A percentile compares a stretch with the other conserved stretches of the same genome.
Evolutionary conservation across 2,888 invertebrate genomes (phyloP).

Genomic region (Campoplex nolae): DNA sequence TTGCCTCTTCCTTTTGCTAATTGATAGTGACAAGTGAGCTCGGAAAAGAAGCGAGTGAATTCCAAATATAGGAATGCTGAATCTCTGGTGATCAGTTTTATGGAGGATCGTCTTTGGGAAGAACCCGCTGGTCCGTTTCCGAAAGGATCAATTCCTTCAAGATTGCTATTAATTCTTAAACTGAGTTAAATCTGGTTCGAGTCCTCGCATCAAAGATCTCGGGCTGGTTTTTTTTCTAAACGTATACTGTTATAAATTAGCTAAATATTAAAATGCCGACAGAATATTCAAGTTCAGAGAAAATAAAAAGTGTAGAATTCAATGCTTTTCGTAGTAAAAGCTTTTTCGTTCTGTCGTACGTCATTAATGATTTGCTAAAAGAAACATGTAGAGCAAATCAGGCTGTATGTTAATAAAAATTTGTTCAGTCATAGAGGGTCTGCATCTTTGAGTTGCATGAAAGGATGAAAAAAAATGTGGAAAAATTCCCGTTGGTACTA

Average conservation of each 20-base stretch:
- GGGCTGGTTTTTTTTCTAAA: no score
- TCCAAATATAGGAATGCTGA: background rate
- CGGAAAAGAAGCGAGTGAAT: background rate
- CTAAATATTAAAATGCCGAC: background rate
- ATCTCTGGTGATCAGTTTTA: background rate
- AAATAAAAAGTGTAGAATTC: background rate
- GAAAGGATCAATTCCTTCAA: background rate
- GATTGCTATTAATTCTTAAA: background rate
- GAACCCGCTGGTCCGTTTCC: background rate
- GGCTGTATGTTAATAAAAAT: slow-evolving; percentile 44
- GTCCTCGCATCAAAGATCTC: background rate
- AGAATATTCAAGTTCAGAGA: background rate
- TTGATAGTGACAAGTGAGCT: background rate
- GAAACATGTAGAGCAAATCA: slow-evolving; percentile 1
- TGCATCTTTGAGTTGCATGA: slow-evolving; percentile 46
- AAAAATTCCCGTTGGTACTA: slow-evolving; percentile 38
- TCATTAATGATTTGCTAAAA: background rate
- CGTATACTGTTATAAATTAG: background rate
- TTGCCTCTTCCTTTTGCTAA: background rate
- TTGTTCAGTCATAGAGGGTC: slow-evolving; percentile 48
- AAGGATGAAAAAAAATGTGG: slow-evolving; percentile 42
- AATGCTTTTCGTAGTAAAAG: slow-evolving; percentile 14
- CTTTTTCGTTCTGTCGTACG: background rate
- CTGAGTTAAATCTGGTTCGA: background rate
- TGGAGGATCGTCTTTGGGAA: background rate